Percentiles rank a stretch among this genome's conserved stretches.
Conservation (phyloP, 2,888 invertebrate genomes). For the Oithona nana region DNA sequence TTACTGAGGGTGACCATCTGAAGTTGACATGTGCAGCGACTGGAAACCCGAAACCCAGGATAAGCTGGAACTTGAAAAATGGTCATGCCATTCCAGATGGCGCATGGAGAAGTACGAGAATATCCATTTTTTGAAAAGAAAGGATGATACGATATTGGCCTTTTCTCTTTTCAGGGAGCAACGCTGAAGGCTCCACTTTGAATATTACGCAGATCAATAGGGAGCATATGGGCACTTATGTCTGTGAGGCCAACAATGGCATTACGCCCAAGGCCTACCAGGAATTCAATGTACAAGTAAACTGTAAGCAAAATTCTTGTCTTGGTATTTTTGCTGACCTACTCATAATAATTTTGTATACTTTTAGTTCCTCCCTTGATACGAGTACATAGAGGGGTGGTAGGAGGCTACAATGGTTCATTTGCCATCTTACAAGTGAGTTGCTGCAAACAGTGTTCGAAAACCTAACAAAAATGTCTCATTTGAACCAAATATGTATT, state of each 20-base stretch:
- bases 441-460: too few species aligned
- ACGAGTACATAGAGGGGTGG: slow-evolving; percentile 50
- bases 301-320: slow-evolving; percentile 71
- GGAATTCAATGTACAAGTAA: slow-evolving; percentile 63
- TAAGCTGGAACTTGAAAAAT: slow-evolving; percentile 39
- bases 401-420: slow-evolving; percentile 48
- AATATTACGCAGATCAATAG: slow-evolving; percentile 53
- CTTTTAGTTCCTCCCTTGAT: slow-evolving; percentile 65
- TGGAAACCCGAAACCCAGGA: slow-evolving; percentile 52
- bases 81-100: slow-evolving; percentile 37
- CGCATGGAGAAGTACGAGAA: slow-evolving; percentile 38
- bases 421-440: slow-evolving; percentile 33
- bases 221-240: slow-evolving; percentile 54
- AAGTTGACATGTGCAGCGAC: slow-evolving; percentile 60
- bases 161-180: slow-evolving; percentile 36
- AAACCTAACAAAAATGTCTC: too few species aligned
- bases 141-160: not conserved
- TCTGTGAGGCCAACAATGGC: slow-evolving; percentile 64
- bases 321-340: too few species aligned
- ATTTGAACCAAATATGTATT: too few species aligned
- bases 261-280: slow-evolving; percentile 61
- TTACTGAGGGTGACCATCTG: slow-evolving; percentile 58
- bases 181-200: slow-evolving; percentile 52
- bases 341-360: too few species aligned
- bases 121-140: not conserved